Conservation (phyloP, 2,888 invertebrate genomes). For the Onchidella celtica region DNA sequence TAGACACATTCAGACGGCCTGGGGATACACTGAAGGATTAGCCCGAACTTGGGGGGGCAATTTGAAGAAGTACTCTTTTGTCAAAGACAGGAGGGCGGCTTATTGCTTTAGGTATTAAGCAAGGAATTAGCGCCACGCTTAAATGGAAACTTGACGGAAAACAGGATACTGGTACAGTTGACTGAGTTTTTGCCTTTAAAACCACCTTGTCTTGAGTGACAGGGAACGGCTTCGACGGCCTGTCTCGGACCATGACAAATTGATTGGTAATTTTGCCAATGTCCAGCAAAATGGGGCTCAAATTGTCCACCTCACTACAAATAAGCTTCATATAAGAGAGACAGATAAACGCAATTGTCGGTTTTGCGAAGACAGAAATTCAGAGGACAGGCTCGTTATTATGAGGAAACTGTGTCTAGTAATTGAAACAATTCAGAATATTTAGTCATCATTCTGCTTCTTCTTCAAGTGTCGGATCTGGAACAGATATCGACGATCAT, state of each 20-base stretch:
- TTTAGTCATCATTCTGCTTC: too few relatives aligned
- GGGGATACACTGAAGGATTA: background rate
- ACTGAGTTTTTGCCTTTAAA: background rate
- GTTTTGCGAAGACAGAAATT: too few relatives aligned
- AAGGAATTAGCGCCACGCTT: background rate
- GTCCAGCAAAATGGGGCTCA: too few relatives aligned
- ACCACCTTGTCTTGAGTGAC: background rate
- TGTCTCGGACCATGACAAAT: background rate
- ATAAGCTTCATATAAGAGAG: too few relatives aligned
- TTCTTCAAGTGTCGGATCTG: too few relatives aligned
- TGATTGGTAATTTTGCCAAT: background rate
- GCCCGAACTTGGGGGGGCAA: background rate
- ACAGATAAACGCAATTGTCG: too few relatives aligned
- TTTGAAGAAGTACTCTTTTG: background rate
- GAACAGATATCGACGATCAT: too few relatives aligned
- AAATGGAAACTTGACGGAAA: background rate
- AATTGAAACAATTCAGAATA: too few relatives aligned
- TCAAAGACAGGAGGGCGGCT: background rate
- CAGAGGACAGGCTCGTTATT: too few relatives aligned
- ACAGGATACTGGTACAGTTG: background rate
- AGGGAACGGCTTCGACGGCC: background rate
- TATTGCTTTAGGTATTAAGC: background rate
- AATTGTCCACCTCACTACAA: too few relatives aligned
- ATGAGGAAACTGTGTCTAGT: too few relatives aligned
- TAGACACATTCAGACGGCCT: background rate